Conservation (phyloP, 2,888 invertebrate species). For the Eilema griseolum region DNA sequence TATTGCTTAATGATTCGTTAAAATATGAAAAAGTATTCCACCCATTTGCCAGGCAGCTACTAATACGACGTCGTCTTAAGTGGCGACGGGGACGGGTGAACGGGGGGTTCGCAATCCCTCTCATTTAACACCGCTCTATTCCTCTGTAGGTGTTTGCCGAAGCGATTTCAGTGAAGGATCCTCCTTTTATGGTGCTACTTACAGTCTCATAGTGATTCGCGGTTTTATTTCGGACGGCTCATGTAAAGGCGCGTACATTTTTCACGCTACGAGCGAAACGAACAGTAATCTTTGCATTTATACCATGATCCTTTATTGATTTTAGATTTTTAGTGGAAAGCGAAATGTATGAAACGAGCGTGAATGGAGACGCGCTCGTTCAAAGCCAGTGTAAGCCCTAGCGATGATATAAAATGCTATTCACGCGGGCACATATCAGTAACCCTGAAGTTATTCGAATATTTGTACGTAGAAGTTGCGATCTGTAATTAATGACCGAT, state of each 20-base stretch:
- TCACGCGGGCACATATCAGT: constrained; percentile 75
- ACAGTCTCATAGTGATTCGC: constrained; percentile 86
- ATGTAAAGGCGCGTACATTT: constrained; percentile 83
- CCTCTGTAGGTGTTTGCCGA: constrained; percentile 86
- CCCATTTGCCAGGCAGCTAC: constrained; percentile 74
- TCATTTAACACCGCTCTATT: constrained; percentile 86
- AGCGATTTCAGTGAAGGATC: constrained; percentile 83
- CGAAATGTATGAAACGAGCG: constrained; percentile 83
- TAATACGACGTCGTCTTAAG: constrained; percentile 74
- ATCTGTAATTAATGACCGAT: constrained; percentile 43
- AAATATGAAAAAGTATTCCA: constrained; percentile 71
- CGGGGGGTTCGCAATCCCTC: constrained; percentile 80
- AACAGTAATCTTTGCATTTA: constrained; percentile 87
- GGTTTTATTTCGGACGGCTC: constrained; percentile 86
- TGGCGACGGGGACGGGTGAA: constrained; percentile 60
- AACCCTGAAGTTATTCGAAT: constrained; percentile 68
- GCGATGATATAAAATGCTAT: constrained; percentile 84
- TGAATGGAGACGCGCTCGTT: constrained; percentile 84
- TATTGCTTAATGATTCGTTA: constrained; percentile 67
- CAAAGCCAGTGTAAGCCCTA: constrained; percentile 82
- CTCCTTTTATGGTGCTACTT: constrained; percentile 85
- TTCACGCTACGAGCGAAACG: constrained; percentile 81
- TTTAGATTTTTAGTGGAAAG: constrained; percentile 86
- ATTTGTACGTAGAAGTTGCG: constrained; percentile 48
- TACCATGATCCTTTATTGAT: constrained; percentile 86